Conservation (phyloP, 1,140 invertebrate genomes). For the Scaptomyza graminum region DNA sequence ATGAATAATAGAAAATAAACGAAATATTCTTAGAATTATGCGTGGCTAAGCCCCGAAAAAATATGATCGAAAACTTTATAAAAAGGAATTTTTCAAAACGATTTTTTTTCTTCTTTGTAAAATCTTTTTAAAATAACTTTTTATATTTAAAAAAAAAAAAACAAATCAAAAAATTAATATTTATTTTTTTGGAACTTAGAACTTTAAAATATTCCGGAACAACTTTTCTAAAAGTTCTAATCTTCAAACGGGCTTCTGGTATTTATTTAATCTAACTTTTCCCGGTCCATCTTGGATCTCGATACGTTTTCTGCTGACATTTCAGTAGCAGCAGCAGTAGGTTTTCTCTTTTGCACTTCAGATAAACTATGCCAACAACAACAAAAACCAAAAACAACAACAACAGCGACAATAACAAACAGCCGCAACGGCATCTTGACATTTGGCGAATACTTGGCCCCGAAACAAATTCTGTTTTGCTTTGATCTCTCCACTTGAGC, state of each 20-base stretch:
- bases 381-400: neutral
- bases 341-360: constrained; percentile 29
- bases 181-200: neutral
- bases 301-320: neutral
- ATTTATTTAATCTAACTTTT: neutral
- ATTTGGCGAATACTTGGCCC: constrained; percentile 50
- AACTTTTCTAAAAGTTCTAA: too few species aligned
- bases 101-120: too few species aligned
- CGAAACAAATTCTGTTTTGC: constrained; percentile 39
- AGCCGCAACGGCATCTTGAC: constrained; percentile 31
- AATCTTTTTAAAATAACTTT: too few species aligned
- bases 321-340: neutral
- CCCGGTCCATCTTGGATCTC: neutral
- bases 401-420: neutral
- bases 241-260: neutral
- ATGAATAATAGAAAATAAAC: too few species aligned
- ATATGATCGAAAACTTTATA: too few species aligned
- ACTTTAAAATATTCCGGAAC: neutral
- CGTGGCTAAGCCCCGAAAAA: too few species aligned
- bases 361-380: constrained; percentile 36
- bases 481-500: constrained; percentile 50
- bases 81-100: too few species aligned
- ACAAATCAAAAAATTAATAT: too few species aligned
- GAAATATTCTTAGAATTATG: too few species aligned
- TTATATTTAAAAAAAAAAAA: too few species aligned